Evolutionary conservation across 1,140 invertebrate genomes (phyloP), one percentile per base, ranked within the genome.

Genomic region (Trigoniulus corallinus): DNA sequence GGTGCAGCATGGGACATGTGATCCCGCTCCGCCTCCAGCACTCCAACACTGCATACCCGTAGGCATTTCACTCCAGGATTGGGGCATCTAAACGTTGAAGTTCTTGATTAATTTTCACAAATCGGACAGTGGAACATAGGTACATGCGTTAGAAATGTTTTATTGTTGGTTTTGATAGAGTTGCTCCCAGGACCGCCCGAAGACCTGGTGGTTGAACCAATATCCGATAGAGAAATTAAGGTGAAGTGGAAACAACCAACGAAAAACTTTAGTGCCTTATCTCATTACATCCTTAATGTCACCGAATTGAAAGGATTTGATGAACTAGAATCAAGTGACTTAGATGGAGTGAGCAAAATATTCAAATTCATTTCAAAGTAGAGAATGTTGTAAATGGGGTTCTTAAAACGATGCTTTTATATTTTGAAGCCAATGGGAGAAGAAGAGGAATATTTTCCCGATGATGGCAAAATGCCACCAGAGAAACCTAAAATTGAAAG

Each of bases 121-220:
- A n/a, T n/a, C n/a, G n/a, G n/a, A n/a, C n/a, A n/a, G n/a, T n/a
- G n/a, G n/a, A n/a, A n/a, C n/a, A n/a, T n/a, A n/a, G n/a, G n/a
- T n/a, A n/a, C n/a, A n/a, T n/a, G n/a, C n/a, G n/a, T n/a, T n/a
- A n/a, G n/a, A n/a, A n/a, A n/a, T n/a, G n/a, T n/a, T n/a, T n/a
- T n/a, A n/a, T n/a, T 49, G 7, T 46, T 57, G 47, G 50, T 63
- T 39, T 15, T 62, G 62, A 7, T 64, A 81, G 80, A 81, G 65
- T 62, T 82, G 12, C 67, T 87, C 10, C 84, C 84, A 20, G 78
- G 79, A 56, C 73, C 75, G 24, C 82, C 84, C 13, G 67, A 75
- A 60, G 70, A 75, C 24, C 69, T 87, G 0, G 73, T 76, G 61
- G 79, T 82, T 0, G 78, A 82, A 52, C 70, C 80, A 1, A 57